Evolutionary conservation across 2,888 invertebrate species (phyloP), one percentile per base, ranked within the genome.

Genomic region (Ophonus ardosiacus): DNA sequence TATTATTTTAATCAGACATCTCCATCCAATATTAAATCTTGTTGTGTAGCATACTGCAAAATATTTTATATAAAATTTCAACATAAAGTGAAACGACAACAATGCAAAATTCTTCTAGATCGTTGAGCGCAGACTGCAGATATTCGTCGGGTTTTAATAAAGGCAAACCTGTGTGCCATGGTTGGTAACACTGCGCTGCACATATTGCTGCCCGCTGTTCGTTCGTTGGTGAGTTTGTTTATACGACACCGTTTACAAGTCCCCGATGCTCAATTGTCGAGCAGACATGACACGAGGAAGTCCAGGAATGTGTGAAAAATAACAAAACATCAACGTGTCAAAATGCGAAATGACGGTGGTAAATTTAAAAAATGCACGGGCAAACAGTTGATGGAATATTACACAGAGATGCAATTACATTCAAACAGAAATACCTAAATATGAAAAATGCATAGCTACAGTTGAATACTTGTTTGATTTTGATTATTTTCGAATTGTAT

Each of bases 211-310:
- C 56, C 18, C 18, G 17, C 31, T 31, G 31, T 31, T 31, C 43
- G 43, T 51, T 51, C 43, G 15, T 74, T 57, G 18, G 74, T 74
- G 59, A 59, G 80, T 80, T 15, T 80, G 38, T 82, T 82, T 82
- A 82, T 82, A 82, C 74, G 82, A 82, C 59, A 71, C 74, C 74
- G 82, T 82, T 82, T 82, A 82, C 74, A 82, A 82, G 82, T 82
- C 82, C 82, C 82, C 71, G 74, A 82, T 71, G 82, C 82, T 82
- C 82, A 82, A 82, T 82, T 71, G 82, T 74, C 82, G 74, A 51
- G 43, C 43, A 51, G 10, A 51, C 43, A 51, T 51, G 43, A 51
- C 43, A 51, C 43, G 43, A 59, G n/a, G 43, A 59, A 59, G 43
- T 51, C 43, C 43, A 51, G 43, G 43, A 51, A 51, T 51, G 43